Base-by-base conservation (phyloP, 2,797 vertebrate species). In the Sebastes cheni region DNA sequence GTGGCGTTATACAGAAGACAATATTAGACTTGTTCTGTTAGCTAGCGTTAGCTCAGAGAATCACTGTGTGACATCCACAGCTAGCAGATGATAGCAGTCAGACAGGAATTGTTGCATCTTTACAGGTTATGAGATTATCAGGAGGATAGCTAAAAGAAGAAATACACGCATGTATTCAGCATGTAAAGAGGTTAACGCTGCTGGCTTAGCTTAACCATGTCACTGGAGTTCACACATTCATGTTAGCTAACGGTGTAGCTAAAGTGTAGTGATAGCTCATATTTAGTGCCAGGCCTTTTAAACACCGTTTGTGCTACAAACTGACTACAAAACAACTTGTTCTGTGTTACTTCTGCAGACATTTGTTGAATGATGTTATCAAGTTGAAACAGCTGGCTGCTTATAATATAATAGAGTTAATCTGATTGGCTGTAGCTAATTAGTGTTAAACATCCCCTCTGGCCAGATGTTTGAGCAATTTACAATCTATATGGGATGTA, bases 1-100 rank as follows among this genome's bases (percentile, higher is more conserved):
- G 74, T 79, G 75, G 75, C 71, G 83, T 65, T 66, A 39, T 66
- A 39, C 34, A 59, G 16, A 39, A 14, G 46, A 62, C 23, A 39
- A 30, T 13, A 56, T 55, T 1, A 67, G 27, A 52, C 77, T 8
- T 29, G 76, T 72, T 72, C 14, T 30, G 83, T 68, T 86, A 82
- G 89, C 83, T 83, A 84, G 90, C 88, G 88, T 80, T 84, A 85
- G 91, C 89, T 76, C 3, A 42, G 22, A 60, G 42, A 8, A 4
- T 30, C 20, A 46, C 61, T 72, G 60, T 58, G 2, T 8, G 46
- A 27, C 27, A 70, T 7, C 16, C 16, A 32, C 8, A 25, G 70
- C 39, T 79, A 78, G 81, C 73, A 58, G 25, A 58, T 77, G 46
- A 11, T 60, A 18, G 36, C 61, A 20, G 4, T 9, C 3, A 1